Conservation (phyloP, 1,140 invertebrate genomes). For the Saccostrea glomerata region DNA sequence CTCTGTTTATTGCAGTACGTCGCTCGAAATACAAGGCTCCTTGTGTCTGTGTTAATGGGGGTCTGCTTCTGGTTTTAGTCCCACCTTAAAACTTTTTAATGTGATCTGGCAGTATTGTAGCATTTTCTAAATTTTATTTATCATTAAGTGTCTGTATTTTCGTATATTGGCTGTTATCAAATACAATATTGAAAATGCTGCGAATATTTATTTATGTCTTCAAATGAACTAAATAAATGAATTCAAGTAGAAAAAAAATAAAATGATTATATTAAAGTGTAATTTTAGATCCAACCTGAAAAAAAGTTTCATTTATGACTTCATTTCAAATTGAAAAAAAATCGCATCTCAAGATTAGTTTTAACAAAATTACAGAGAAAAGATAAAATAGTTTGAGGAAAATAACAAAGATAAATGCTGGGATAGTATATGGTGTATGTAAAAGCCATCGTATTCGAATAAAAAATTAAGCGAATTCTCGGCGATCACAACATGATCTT, state of each 20-base stretch:
- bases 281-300: background rate
- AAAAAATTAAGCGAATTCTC: constrained; percentile 8
- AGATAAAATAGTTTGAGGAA: background rate
- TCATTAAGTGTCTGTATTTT: background rate
- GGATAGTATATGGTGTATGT: constrained; percentile 10
- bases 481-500: background rate
- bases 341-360: background rate
- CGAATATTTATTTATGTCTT: background rate
- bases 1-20: background rate
- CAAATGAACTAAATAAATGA: background rate
- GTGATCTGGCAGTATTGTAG: background rate
- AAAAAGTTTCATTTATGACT: background rate
- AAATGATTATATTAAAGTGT: background rate
- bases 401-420: background rate
- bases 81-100: constrained; percentile 2
- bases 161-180: background rate
- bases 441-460: background rate
- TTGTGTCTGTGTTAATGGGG: background rate
- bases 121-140: constrained; percentile 10
- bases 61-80: constrained; percentile 15
- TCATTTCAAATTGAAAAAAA: background rate
- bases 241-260: background rate
- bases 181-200: background rate
- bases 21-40: background rate
- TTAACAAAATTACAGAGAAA: background rate